Conservation (phyloP, 2,888 invertebrate genomes). For the Xylophagus ater region DNA sequence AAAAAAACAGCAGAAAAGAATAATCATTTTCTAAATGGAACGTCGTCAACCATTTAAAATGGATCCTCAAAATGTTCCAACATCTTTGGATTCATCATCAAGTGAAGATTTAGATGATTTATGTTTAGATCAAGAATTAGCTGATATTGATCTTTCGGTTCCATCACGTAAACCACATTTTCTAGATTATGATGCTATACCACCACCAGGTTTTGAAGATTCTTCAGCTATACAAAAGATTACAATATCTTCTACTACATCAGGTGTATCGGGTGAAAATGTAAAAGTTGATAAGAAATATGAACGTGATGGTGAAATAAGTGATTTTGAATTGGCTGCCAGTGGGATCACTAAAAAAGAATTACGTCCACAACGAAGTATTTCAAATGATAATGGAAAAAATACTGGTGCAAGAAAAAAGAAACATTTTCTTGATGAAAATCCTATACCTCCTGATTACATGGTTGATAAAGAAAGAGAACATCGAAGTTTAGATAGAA, state of each 20-base stretch:
- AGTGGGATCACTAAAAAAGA: constrained; percentile 38
- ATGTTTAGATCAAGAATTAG: constrained; percentile 19
- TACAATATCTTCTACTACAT: neutral
- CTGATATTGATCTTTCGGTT: constrained; percentile 28
- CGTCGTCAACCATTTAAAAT: too few relatives aligned
- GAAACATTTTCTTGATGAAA: constrained; percentile 39
- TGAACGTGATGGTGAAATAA: constrained; percentile 37
- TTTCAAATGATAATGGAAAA: constrained; percentile 24
- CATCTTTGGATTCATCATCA: constrained; percentile 18
- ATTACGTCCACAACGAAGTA: constrained; percentile 29
- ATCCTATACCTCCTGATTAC: constrained; percentile 39
- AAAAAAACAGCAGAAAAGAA: too few relatives aligned
- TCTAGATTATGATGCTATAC: constrained; percentile 50
- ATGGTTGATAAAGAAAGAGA: constrained; percentile 36
- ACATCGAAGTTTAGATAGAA: constrained; percentile 36
- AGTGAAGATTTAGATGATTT: constrained; percentile 20
- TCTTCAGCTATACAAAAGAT: neutral
- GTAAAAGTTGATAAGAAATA: constrained; percentile 38
- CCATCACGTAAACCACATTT: constrained; percentile 47
- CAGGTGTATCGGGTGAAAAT: constrained; percentile 27
- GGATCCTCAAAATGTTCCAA: constrained; percentile 10
- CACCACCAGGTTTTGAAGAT: constrained; percentile 42
- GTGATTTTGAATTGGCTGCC: constrained; percentile 37
- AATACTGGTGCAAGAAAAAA: constrained; percentile 21
- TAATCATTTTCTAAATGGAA: too few relatives aligned